Base-by-base conservation (phyloP, 2,888 invertebrate genomes). In the Callimorpha dominula region DNA sequence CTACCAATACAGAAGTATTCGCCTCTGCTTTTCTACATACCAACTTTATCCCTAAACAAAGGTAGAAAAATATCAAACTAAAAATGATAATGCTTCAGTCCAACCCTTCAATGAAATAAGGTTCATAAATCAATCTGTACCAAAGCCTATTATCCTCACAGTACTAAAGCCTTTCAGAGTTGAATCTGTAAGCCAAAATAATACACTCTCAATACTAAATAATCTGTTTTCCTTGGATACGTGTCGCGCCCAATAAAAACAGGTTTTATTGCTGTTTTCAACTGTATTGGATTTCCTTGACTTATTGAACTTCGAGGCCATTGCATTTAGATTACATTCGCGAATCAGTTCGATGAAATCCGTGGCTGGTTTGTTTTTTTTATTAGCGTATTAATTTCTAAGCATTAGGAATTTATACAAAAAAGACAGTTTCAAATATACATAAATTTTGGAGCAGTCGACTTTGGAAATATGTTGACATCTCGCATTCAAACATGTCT, bases 271-370 rank as follows among this genome's bases (percentile, higher is more conserved):
- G 5, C 52, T 64, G 12, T 50, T 52, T 42, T 1, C 20, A 14
- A 46, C 43, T 43, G 42, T 64, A 62, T 64, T 63, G 42, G 42
- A 7, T 64, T 54, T 7, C 67, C 69, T 70, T 74, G 68, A 70
- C 20, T 17, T 67, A 73, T 73, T 65, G 80, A 72, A 63, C 60
- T 60, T 70, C 71, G 73, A 79, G 80, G 80, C 14, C 31, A 57
- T 12, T 60, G n/a, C 11, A 17, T 52, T 66, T n/a, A 40, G 66
- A 42, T 66, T 63, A 62, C 31, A 62, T 20, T 54, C 11, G n/a
- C 54, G 20, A 4, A 57, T 57, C 12, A 57, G 1, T 12, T 31
- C 5, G 20, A 57, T 54, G 9, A 31, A 31, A n/a, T n/a, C n/a
- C n/a, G n/a, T n/a, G n/a, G n/a, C n/a, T n/a, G n/a, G n/a, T n/a